phyloP scores from a whole-genome alignment of 1,140 invertebrate species.

The Drosophila ficusphila region DNA sequence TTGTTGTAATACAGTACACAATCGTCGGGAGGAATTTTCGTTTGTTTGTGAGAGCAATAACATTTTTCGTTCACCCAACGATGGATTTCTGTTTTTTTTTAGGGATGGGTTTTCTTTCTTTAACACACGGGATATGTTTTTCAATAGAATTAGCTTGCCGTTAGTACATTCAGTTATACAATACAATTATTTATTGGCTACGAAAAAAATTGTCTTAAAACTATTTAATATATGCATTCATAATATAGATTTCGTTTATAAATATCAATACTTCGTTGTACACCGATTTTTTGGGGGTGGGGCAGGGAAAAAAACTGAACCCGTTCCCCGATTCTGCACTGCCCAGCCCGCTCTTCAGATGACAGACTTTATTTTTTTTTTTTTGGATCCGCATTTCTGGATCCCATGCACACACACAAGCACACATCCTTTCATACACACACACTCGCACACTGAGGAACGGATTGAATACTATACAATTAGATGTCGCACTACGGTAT shows the following conservation, averaged over 20 bases:
- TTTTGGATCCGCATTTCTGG: neutral
- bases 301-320: neutral
- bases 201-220: conserved; percentile 72
- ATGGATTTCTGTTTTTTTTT: conserved; percentile 14
- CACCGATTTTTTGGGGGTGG: conserved; percentile 48
- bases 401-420: conserved; percentile 5
- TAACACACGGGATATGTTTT: conserved; percentile 10
- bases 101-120: conserved; percentile 17
- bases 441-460: conserved; percentile 56
- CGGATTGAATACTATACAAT: conserved; percentile 76
- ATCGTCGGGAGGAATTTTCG: conserved; percentile 53
- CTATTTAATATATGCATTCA: conserved; percentile 65
- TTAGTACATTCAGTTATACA: conserved; percentile 40
- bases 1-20: conserved; percentile 60
- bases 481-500: conserved; percentile 58
- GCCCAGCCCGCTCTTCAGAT: conserved; percentile 19
- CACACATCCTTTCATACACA: neutral
- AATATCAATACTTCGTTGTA: conserved; percentile 77
- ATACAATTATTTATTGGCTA: conserved; percentile 70
- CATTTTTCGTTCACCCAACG: conserved; percentile 55
- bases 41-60: conserved; percentile 55
- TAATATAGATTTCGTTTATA: conserved; percentile 41
- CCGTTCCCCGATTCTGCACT: conserved; percentile 1
- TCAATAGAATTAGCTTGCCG: conserved; percentile 15
- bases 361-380: neutral